phyloP scores from a whole-genome alignment of 92 coral and sea anemone species.

The Porites lobata region DNA sequence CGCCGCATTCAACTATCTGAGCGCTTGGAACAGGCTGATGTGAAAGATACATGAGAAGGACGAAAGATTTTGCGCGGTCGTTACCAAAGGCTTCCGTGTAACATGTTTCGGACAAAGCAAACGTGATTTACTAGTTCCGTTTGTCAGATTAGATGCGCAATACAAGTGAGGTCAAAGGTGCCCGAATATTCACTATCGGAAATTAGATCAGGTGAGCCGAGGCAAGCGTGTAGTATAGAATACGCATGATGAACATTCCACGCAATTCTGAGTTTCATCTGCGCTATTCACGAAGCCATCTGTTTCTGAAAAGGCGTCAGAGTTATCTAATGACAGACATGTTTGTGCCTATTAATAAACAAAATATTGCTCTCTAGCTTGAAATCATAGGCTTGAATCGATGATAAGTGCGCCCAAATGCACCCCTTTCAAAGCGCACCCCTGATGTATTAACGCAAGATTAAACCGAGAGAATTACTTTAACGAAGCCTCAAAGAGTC shows the following conservation, averaged over 20 bases:
- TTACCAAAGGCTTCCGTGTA: too few relatives aligned
- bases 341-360: not conserved
- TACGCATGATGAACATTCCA: not conserved
- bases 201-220: conserved; percentile 43
- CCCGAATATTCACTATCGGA: not conserved
- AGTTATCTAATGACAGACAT: not conserved
- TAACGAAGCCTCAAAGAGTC: not conserved
- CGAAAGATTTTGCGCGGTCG: too few relatives aligned
- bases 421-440: not conserved
- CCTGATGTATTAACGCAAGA: conserved; percentile 4
- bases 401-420: not conserved
- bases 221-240: not conserved
- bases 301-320: not conserved
- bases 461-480: not conserved
- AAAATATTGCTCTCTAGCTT: not conserved
- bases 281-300: not conserved
- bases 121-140: conserved; percentile 18
- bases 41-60: too few relatives aligned
- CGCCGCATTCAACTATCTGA: too few relatives aligned
- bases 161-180: conserved; percentile 20
- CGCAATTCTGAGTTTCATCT: not conserved
- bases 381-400: not conserved
- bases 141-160: not conserved
- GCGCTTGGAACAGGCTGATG: too few relatives aligned
- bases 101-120: not conserved